phyloP scores from a whole-genome alignment of 37 sponge, comb jelly and placozoan genomes.

The Eunapius fragilis region DNA sequence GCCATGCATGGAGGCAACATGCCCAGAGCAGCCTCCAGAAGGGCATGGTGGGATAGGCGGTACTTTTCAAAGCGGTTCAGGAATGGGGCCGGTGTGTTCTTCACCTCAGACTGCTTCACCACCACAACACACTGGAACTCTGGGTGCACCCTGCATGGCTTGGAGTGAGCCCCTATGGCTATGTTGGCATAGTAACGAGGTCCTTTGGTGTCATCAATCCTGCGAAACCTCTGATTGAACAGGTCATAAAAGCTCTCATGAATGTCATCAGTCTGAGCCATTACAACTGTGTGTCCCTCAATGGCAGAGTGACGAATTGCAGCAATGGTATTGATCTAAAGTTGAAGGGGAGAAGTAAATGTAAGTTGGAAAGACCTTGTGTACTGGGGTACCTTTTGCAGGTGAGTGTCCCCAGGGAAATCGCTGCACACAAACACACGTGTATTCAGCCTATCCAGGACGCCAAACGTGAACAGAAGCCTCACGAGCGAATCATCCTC shows the following conservation, averaged over 20 bases:
- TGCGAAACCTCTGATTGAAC: slow-evolving; percentile 85
- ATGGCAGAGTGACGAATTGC: slow-evolving; percentile 86
- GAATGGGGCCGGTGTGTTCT: slow-evolving; percentile 72
- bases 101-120: slow-evolving; percentile 66
- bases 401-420: slow-evolving; percentile 79
- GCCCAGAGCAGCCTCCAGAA: slow-evolving; percentile 66
- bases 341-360: not conserved
- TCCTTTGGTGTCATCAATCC: slow-evolving; percentile 75
- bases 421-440: slow-evolving; percentile 82
- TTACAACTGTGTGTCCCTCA: slow-evolving; percentile 82
- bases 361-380: not conserved
- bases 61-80: slow-evolving; percentile 93
- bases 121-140: slow-evolving; percentile 88
- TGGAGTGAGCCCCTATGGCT: slow-evolving; percentile 89
- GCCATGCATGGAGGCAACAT: slow-evolving; percentile 53
- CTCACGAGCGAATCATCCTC: slow-evolving; percentile 82
- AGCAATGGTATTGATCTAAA: slow-evolving; percentile 79
- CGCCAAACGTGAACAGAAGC: slow-evolving; percentile 71
- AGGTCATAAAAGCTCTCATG: slow-evolving; percentile 95
- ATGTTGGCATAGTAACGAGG: slow-evolving; percentile 86
- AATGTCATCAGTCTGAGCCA: slow-evolving; percentile 86
- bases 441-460: slow-evolving; percentile 61
- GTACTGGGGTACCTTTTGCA: slow-evolving; percentile 84
- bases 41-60: slow-evolving; percentile 59
- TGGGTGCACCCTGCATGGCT: slow-evolving; percentile 79